phyloP scores from a whole-genome alignment of 2,888 invertebrate genomes.

The Tholera decimalis region DNA sequence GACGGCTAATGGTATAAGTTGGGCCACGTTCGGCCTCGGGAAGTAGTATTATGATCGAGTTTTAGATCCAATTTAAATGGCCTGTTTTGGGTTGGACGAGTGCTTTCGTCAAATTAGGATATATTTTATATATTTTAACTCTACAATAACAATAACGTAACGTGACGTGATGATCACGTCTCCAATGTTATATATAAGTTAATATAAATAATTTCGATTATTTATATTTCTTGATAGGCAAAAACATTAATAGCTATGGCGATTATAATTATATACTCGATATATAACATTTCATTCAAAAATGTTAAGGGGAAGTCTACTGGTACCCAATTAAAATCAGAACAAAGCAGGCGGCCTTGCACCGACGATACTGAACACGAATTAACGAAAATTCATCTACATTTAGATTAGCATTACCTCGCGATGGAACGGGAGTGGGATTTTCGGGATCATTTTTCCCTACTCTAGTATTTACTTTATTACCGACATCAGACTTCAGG shows the following conservation, averaged over 20 bases:
- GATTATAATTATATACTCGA: constrained; percentile 45
- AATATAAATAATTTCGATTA: constrained; percentile 7
- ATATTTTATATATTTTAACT: no score
- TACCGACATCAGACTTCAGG: constrained; percentile 44
- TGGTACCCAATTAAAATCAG: constrained; percentile 75
- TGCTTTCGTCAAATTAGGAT: neutral
- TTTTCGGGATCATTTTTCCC: constrained; percentile 50
- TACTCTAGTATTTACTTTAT: constrained; percentile 57
- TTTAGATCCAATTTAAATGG: constrained; percentile 47
- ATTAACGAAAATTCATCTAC: constrained; percentile 71
- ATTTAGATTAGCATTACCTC: constrained; percentile 73
- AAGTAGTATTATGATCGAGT: constrained; percentile 50
- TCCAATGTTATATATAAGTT: no score
- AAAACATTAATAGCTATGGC: constrained; percentile 24
- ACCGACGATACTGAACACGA: constrained; percentile 60
- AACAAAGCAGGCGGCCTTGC: constrained; percentile 70
- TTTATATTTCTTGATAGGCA: constrained; percentile 30
- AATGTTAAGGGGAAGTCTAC: constrained; percentile 65
- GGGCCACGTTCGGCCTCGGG: constrained; percentile 59
- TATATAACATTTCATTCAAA: constrained; percentile 56
- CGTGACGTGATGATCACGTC: no score
- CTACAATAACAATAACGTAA: no score
- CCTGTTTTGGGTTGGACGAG: constrained; percentile 28
- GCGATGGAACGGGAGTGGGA: constrained; percentile 65
- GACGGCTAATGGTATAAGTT: constrained; percentile 70